Evolutionary conservation across 2,113 vertebrate genomes (phyloP).

Genomic region (Podiceps cristatus): DNA sequence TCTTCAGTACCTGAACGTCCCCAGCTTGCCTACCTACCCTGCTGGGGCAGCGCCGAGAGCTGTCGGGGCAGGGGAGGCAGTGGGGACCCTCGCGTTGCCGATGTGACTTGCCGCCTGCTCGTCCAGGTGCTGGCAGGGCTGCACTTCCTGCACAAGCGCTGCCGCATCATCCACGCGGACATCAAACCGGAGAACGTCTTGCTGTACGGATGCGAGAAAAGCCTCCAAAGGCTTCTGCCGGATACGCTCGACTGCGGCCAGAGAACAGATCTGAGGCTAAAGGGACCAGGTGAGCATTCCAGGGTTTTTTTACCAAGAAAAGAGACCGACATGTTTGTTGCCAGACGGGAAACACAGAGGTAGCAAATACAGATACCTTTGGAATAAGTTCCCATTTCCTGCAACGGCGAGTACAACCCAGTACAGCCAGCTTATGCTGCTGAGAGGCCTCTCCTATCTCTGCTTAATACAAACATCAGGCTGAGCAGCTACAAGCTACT

Average conservation of each 20-base stretch:
- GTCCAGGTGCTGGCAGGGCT: conserved; percentile 84
- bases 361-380: background rate
- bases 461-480: background rate
- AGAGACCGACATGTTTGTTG: fast-evolving
- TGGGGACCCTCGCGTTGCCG: background rate
- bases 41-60: background rate
- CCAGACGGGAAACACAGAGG: background rate
- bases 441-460: background rate
- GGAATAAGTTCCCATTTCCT: background rate
- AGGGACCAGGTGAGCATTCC: conserved; percentile 22
- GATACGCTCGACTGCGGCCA: background rate
- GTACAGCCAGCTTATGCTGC: background rate
- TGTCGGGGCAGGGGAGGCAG: background rate
- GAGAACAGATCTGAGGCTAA: background rate
- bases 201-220: conserved; percentile 65
- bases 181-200: conserved; percentile 88
- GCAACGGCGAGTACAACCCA: background rate
- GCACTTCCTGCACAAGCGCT: conserved; percentile 83
- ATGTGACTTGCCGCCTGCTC: background rate
- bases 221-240: conserved; percentile 51
- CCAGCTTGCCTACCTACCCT: fast-evolving
- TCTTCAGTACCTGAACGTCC: background rate
- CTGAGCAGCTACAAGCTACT: background rate
- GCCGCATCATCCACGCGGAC: conserved; percentile 88
- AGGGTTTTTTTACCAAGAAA: background rate